phyloP scores from a whole-genome alignment of 2,888 invertebrate species.

The Trissolcus brochymenae region DNA sequence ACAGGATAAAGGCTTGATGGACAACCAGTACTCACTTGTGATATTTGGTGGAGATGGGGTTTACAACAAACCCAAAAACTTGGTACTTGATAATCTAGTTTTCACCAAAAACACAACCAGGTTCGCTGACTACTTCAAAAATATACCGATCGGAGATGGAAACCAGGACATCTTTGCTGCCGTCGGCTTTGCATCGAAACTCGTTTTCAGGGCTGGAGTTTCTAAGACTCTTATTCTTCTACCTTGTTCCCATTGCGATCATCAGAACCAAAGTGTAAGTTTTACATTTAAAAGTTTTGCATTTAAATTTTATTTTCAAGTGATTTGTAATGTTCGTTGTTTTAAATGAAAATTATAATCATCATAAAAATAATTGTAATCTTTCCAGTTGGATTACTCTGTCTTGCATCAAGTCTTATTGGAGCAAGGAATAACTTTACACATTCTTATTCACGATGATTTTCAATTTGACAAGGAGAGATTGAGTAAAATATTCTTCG shows the following conservation, averaged over 20 bases:
- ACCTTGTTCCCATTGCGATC: slow-evolving; percentile 87
- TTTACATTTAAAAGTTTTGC: background rate
- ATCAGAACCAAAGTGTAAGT: slow-evolving; percentile 82
- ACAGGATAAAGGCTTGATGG: slow-evolving; percentile 79
- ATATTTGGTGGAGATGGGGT: slow-evolving; percentile 89
- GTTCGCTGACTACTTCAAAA: slow-evolving; percentile 83
- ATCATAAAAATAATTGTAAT: background rate
- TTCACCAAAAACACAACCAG: slow-evolving; percentile 79
- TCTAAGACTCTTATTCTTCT: slow-evolving; percentile 89
- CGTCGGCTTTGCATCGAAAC: slow-evolving; percentile 83
- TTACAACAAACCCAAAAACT: slow-evolving; percentile 83
- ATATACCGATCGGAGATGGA: slow-evolving; percentile 82
- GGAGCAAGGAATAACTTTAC: slow-evolving; percentile 88
- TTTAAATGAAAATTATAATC: background rate
- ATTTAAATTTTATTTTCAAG: background rate
- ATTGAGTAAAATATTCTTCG: slow-evolving; percentile 85
- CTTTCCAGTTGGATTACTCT: slow-evolving; percentile 86
- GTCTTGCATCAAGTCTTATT: slow-evolving; percentile 88
- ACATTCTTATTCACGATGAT: slow-evolving; percentile 89
- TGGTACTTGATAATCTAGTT: slow-evolving; percentile 83
- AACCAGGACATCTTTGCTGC: slow-evolving; percentile 86
- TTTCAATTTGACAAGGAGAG: slow-evolving; percentile 86
- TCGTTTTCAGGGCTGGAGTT: slow-evolving; percentile 89
- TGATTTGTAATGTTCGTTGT: background rate
- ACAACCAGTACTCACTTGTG: slow-evolving; percentile 89